Evolutionary conservation across 2,888 invertebrate genomes (phyloP), one percentile per base, ranked within the genome.

Genomic region (Epistrophella euchroma): DNA sequence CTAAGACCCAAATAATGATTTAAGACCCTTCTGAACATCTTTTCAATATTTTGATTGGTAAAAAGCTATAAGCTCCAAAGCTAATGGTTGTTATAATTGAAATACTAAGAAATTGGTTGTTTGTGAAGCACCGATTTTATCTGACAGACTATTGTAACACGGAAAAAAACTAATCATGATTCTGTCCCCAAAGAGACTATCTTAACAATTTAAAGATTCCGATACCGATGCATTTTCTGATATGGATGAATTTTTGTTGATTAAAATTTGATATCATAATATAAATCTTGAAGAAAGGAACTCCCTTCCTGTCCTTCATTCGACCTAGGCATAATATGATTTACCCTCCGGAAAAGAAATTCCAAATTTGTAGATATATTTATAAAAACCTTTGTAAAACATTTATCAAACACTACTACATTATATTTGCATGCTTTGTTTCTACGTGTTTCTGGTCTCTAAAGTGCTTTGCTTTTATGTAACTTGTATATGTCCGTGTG

Each of bases 391-490:
- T 19, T 32, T 37, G 47, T 35, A 45, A 81, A 19, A 64, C 68
- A 71, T 60, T 62, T 74, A 15, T 60, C 43, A 40, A 40, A 68
- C 68, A 76, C 40, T 52, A 22, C 0, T 22, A 50, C 10, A 17
- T 40, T 40, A 13, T 19, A 35, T 9, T 37, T 74, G 86, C 86
- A 86, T 86, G 86, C 64, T 35, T 47, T 66, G 56, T 56, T 74
- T 86, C 47, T n/a, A 0, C 47, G 37, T 79, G 64, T 66, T 71
- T 56, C 37, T 60, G 28, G 64, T 74, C 74, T 74, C 74, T 74
- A 52, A 74, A 35, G 82, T 86, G 86, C 86, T 86, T 86, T 86
- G 86, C 86, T 86, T 86, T 86, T 86, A 64, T 86, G 70, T 82
- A 82, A 74, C 37, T 56, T 71, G 56, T 43, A 35, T 52, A 64